Evolutionary conservation across 2,797 vertebrate genomes (phyloP), one percentile per base, ranked within the genome.

Genomic region (Tinamus major): DNA sequence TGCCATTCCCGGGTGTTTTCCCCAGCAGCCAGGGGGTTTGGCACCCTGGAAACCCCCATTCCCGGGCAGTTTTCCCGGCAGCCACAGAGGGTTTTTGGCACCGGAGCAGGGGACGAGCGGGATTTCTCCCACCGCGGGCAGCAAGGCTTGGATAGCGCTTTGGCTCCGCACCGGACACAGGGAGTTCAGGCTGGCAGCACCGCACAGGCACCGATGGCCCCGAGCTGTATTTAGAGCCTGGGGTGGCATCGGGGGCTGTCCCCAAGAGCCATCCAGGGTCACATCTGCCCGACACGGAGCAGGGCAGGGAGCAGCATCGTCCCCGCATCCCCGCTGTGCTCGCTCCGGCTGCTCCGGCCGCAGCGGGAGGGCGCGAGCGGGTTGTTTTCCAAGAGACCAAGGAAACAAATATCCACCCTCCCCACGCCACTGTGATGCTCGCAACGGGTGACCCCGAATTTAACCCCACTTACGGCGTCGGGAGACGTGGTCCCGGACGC

Each of bases 381-480:
- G 48, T 33, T 26, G 16, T 63, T 17, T 63, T 68, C 55, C 41
- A 3, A 3, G 3, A 48, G 2, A 24, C 39, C 5, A 53, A 24
- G 24, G 24, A 53, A 29, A 53, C 27, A 53, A 53, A 53, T 20
- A 15, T 5, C 27, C 14, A 8, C 14, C 27, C 14, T 27, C 51
- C 51, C 8, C 24, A 26, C 23, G 48, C 49, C 49, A 6, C 27
- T 17, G 26, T 15, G 89, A 79, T 97, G 97, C 98, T 98, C 97
- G 96, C 97, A 97, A 97, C 55, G 91, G 91, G 97, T 96, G 97
- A 85, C 97, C 98, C 98, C 97, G 96, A 97, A 97, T 98, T 98
- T 98, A 98, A 98, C 98, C 97, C 94, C 98, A 98, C 98, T 98
- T 98, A 98, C 97, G 97, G 98, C 98, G 98, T 97, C 98, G 96